Evolutionary conservation across 2,888 invertebrate genomes (phyloP), one percentile per base, ranked within the genome.

Genomic region (Hirtodrosophila duncani): DNA sequence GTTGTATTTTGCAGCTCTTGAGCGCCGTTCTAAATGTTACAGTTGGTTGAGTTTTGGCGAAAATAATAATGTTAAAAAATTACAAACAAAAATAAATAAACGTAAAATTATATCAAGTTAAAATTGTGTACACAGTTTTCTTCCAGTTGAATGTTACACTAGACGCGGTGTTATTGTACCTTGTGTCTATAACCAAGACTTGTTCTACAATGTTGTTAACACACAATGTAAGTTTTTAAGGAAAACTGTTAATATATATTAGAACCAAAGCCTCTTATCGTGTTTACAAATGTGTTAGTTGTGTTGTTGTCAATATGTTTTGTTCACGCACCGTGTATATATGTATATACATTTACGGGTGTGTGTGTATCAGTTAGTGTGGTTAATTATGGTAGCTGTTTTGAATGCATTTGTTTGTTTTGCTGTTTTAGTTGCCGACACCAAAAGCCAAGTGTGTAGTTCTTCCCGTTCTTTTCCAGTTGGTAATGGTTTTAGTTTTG

Each of bases 1-100:
- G 85, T 86, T 63, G 87, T 87, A 70, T 87, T 87, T 75, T 85
- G 85, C 67, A 87, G 84, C 72, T 85, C 85, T 67, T 87, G 87
- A 58, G 84, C 85, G 81, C 78, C 83, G 64, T 85, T 85, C 86
- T 77, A 37, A 36, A 55, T 33, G 46, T 41, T 43, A 50, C 9
- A 37, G 29, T 48, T 63, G 58, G 18, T 24, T 13, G 9, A 8
- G 38, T 8, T 17, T 9, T 34, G 39, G 53, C 57, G 58, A 46
- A 66, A 10, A 11, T 38, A 39, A 67, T 30, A 51, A 31, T 17
- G 61, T 46, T 33, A 51, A 51, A 39, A 53, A 18, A 58, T 46
- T 34, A 30, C 18, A 37, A 26, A 24, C 60, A 37, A 45, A 43
- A 55, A 14, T 31, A 11, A 41, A 31, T 39, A 29, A 43, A 55